phyloP scores from a whole-genome alignment of 1,140 invertebrate genomes.

The Aphis gossypii region DNA sequence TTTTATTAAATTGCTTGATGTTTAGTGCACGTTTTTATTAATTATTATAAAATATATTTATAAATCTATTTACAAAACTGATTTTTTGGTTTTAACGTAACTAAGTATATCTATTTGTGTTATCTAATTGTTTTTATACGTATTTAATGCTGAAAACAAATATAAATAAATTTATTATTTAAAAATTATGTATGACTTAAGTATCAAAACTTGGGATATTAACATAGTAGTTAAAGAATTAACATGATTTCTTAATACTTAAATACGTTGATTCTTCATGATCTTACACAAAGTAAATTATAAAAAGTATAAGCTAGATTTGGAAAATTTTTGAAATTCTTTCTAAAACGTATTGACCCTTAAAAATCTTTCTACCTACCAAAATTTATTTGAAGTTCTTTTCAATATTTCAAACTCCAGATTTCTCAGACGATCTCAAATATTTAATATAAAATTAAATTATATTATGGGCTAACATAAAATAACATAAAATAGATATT shows the following conservation, averaged over 20 bases:
- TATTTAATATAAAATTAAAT: not conserved
- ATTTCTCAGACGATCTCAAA: not conserved
- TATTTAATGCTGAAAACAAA: not conserved
- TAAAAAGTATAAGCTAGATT: no score
- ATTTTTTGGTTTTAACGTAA: no score
- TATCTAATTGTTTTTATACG: not conserved
- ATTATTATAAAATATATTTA: no score
- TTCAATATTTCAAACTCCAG: not conserved
- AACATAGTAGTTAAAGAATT: not conserved
- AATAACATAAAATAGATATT: not conserved
- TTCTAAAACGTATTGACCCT: not conserved
- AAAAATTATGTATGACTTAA: not conserved
- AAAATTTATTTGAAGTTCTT: not conserved
- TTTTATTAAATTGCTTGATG: no score
- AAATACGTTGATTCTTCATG: not conserved
- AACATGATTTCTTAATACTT: not conserved
- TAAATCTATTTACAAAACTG: not conserved
- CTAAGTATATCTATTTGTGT: not conserved
- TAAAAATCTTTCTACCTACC: not conserved
- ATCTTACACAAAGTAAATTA: slow-evolving; percentile 22
- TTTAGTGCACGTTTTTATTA: no score
- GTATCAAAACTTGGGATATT: not conserved
- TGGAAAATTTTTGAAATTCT: not conserved
- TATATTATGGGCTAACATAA: not conserved
- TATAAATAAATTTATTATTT: not conserved